Conservation (phyloP, 1,140 invertebrate species). For the Leptopilina clavipes region DNA sequence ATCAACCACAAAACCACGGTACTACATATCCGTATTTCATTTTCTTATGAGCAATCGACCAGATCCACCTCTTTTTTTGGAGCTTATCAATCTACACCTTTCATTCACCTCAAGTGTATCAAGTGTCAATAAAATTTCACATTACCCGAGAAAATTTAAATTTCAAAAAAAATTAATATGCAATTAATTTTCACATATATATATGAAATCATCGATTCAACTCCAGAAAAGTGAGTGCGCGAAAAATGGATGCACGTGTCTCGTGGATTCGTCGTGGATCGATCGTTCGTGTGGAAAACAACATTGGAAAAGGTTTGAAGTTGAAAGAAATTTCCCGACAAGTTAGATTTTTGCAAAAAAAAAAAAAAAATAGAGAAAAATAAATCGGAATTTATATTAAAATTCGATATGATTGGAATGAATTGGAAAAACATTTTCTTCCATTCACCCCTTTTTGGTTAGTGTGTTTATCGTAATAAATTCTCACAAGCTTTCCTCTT, state of each 20-base stretch:
- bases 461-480: too few relatives aligned
- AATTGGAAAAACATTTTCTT: too few relatives aligned
- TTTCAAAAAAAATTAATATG: background rate
- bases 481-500: too few relatives aligned
- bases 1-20: slow-evolving; percentile 52
- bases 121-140: slow-evolving; percentile 11
- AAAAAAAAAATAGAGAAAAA: too few relatives aligned
- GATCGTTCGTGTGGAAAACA: slow-evolving; percentile 32
- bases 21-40: slow-evolving; percentile 34
- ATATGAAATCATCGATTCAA: background rate
- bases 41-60: slow-evolving; percentile 27
- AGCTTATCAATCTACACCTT: background rate
- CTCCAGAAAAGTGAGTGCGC: slow-evolving; percentile 37
- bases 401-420: too few relatives aligned
- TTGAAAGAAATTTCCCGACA: background rate
- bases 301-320: slow-evolving; percentile 29
- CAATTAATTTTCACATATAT: background rate
- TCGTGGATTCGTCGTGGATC: slow-evolving; percentile 36
- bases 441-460: too few relatives aligned
- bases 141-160: background rate
- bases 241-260: slow-evolving; percentile 47
- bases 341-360: too few relatives aligned
- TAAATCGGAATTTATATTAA: too few relatives aligned
- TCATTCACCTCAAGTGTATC: too few relatives aligned
- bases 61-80: slow-evolving; percentile 38